Conservation (phyloP, 2,888 invertebrate genomes). For the Clostera curtula region DNA sequence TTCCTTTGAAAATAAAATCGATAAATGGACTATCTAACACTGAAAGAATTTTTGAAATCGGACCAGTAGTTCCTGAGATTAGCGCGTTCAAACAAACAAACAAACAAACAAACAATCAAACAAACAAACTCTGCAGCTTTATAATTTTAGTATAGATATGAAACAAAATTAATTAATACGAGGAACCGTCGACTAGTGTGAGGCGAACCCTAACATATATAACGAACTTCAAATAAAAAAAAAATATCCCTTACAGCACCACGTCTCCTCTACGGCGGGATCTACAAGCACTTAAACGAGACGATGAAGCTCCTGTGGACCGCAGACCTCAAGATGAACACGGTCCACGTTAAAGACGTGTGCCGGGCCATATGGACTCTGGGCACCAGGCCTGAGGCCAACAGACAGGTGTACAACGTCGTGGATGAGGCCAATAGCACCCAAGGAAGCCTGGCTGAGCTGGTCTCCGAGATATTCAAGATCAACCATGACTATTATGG, state of each 20-base stretch:
- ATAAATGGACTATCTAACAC: no score
- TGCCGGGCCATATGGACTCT: slow-evolving; percentile 88
- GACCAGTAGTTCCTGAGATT: no score
- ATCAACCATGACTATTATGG: slow-evolving; percentile 93
- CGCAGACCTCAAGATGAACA: slow-evolving; percentile 87
- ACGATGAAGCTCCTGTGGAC: slow-evolving; percentile 96
- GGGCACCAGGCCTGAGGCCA: slow-evolving; percentile 63
- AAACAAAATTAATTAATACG: no score
- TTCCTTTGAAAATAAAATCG: no score
- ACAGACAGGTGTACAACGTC: slow-evolving; percentile 83
- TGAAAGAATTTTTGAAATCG: no score
- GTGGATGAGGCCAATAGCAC: slow-evolving; percentile 89
- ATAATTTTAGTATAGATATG: no score
- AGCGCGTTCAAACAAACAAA: no score
- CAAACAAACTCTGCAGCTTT: no score
- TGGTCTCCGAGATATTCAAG: slow-evolving; percentile 87
- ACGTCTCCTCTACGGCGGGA: slow-evolving; percentile 88
- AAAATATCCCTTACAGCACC: slow-evolving; percentile 77
- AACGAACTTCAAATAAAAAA: no score
- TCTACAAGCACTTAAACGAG: slow-evolving; percentile 91
- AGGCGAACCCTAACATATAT: no score
- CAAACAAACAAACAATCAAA: no score
- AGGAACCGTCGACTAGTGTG: no score
- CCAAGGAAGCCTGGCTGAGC: slow-evolving; percentile 87
- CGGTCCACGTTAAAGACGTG: slow-evolving; percentile 90